These are phyloP conservation scores for Probosciger aterrimus DNA, from an alignment of 2,113 vertebrate genomes.

Conservation along the genomic window DNA sequence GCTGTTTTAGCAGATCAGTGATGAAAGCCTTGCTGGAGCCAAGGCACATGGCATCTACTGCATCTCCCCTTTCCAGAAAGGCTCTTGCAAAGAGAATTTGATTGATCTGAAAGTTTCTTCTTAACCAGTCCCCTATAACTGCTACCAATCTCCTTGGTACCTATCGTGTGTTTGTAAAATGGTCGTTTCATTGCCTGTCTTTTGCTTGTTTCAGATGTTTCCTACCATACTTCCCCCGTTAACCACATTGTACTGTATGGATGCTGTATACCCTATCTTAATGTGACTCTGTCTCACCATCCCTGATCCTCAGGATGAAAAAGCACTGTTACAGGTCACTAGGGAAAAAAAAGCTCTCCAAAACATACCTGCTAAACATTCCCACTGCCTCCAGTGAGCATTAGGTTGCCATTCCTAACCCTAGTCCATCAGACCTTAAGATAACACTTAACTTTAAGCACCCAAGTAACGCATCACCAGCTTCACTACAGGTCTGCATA, in stretches of 20 bases:
- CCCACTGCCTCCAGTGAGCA: neutral
- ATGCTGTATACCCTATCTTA: neutral
- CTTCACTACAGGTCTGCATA: neutral
- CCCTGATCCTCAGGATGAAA: neutral
- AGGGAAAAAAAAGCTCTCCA: neutral
- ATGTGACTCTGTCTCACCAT: neutral
- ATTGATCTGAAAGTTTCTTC: neutral
- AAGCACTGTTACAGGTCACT: neutral
- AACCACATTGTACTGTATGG: neutral
- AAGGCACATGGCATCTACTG: neutral
- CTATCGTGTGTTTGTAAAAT: neutral
- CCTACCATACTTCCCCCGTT: neutral
- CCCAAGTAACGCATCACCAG: neutral
- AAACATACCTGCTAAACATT: neutral
- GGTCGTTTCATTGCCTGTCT: neutral
- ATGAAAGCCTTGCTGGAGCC: neutral
- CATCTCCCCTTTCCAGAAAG: neutral
- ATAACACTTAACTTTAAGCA: neutral
- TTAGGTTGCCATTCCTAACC: neutral
- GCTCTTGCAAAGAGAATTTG: neutral
- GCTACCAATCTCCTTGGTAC: neutral
- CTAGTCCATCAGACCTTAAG: neutral
- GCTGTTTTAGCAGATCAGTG: neutral
- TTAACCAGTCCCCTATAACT: neutral
- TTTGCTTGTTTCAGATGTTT: neutral